A percentile compares a stretch with the other conserved stretches of the same genome.
Conservation (phyloP, 2,888 invertebrate species). For the Azorinus chamasolen region DNA sequence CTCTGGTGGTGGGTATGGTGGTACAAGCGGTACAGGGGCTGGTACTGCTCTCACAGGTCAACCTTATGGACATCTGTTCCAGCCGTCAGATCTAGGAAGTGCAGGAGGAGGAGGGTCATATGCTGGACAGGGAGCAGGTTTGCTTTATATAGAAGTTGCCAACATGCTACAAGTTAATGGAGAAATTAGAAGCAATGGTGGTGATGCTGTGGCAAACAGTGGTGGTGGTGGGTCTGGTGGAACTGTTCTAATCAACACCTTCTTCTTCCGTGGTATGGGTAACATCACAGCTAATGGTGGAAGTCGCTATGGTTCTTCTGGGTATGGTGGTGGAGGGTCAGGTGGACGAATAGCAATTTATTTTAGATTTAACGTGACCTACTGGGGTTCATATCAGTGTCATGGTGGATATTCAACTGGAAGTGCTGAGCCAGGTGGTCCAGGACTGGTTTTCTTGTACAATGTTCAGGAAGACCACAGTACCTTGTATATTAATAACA, state of each 20-base stretch:
- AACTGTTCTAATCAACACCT: constrained; percentile 68
- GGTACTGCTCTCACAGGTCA: constrained; percentile 71
- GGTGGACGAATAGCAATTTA: constrained; percentile 79
- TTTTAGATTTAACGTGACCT: constrained; percentile 73
- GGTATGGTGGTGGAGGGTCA: constrained; percentile 73
- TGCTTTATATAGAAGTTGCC: constrained; percentile 67
- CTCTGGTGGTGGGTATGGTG: constrained; percentile 78
- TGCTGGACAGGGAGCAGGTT: constrained; percentile 76
- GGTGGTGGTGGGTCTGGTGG: constrained; percentile 79
- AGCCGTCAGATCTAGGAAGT: constrained; percentile 73
- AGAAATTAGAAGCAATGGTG: constrained; percentile 71
- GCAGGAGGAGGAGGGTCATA: constrained; percentile 71
- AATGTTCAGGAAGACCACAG: constrained; percentile 71
- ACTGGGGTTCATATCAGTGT: constrained; percentile 70
- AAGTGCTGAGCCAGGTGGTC: constrained; percentile 74
- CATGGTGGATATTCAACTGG: constrained; percentile 69
- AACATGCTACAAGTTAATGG: constrained; percentile 72
- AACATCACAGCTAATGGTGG: constrained; percentile 78
- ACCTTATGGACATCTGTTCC: constrained; percentile 77
- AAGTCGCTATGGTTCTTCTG: constrained; percentile 47
- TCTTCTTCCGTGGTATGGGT: constrained; percentile 72
- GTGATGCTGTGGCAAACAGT: constrained; percentile 49
- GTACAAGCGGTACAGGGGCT: constrained; percentile 74
- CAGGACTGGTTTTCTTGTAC: constrained; percentile 77
- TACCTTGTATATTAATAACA: constrained; percentile 75